These are phyloP conservation scores for Polydesmus complanatus DNA, from an alignment of 2,888 invertebrate species.

Conservation along the genomic window DNA sequence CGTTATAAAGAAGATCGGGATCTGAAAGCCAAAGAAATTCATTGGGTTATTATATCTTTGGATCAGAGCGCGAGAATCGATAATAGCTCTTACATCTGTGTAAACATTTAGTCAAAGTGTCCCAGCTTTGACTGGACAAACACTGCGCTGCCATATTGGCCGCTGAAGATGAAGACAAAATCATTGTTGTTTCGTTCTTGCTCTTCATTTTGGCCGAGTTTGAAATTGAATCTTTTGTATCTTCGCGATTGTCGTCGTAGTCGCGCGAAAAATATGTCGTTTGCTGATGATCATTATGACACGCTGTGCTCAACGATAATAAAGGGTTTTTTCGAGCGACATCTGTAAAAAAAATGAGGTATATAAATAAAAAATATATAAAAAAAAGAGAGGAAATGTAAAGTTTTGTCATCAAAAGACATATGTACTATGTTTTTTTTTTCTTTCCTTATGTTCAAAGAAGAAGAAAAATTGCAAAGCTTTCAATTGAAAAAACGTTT, in stretches of 20 bases:
- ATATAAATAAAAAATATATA: background rate
- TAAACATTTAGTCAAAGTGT: slow-evolving; percentile 2
- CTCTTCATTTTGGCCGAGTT: background rate
- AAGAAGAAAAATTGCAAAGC: background rate
- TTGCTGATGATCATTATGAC: background rate
- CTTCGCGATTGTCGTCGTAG: background rate
- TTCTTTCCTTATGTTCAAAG: background rate
- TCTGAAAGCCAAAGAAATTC: background rate
- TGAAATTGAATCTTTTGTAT: background rate
- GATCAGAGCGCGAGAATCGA: background rate
- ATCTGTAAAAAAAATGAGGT: background rate
- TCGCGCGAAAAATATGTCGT: background rate
- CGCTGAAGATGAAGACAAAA: background rate
- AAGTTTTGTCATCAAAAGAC: background rate
- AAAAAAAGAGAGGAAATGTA: background rate
- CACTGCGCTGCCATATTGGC: background rate
- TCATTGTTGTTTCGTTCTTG: background rate
- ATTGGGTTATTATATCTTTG: background rate
- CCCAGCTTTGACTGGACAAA: slow-evolving; percentile 6
- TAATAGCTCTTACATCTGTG: slow-evolving; percentile 6
- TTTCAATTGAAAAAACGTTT: background rate
- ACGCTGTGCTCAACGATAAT: background rate
- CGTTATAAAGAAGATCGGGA: slow-evolving; percentile 8
- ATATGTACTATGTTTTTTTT: background rate
- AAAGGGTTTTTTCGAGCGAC: background rate